phyloP scores from a whole-genome alignment of 2,888 invertebrate genomes.

The Macaria liturata region DNA sequence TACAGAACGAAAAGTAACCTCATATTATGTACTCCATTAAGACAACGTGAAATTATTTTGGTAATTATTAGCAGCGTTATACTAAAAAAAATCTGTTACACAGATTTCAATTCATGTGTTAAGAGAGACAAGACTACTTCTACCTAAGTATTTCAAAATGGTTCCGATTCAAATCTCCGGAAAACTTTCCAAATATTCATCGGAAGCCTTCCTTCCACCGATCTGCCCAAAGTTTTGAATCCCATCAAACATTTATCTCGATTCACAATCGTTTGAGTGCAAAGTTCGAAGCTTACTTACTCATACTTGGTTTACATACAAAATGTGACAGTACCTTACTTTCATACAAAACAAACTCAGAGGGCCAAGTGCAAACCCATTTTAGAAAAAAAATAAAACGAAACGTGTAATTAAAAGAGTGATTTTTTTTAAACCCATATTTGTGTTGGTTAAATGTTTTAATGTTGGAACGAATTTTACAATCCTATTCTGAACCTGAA shows the following conservation, averaged over 20 bases:
- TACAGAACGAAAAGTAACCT: too few species aligned
- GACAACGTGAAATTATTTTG: too few species aligned
- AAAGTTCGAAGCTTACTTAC: slow-evolving; percentile 38
- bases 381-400: background rate
- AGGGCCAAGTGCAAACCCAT: background rate
- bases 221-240: slow-evolving; percentile 29
- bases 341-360: background rate
- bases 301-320: slow-evolving; percentile 20
- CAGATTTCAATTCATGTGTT: too few species aligned
- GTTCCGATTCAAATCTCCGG: slow-evolving; percentile 7
- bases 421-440: background rate
- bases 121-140: too few species aligned
- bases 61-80: too few species aligned
- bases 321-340: background rate
- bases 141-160: too few species aligned
- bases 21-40: too few species aligned
- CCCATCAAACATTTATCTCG: slow-evolving; percentile 42
- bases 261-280: slow-evolving; percentile 43
- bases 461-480: background rate
- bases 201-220: slow-evolving; percentile 12
- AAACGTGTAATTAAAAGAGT: background rate
- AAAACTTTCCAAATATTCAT: slow-evolving; percentile 32
- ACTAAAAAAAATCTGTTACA: too few species aligned
- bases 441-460: background rate
- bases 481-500: background rate